Evolutionary conservation across 1,140 invertebrate species (phyloP).

Genomic region (Lerema accius): DNA sequence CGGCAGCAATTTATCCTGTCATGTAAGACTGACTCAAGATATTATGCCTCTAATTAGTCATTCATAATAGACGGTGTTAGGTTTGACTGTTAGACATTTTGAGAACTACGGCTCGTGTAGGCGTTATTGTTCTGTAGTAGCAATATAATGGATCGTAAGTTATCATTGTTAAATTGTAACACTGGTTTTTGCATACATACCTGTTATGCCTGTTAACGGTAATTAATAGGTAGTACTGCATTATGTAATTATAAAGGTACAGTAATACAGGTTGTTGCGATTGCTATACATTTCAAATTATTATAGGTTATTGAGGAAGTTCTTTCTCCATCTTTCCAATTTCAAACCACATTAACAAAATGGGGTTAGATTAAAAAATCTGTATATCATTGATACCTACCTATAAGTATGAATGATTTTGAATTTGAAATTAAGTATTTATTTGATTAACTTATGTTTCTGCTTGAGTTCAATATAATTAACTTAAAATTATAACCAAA

Average conservation of each 20-base stretch:
- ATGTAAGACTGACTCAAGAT: constrained; percentile 29
- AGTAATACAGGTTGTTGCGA: too few relatives aligned
- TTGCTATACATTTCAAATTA: not conserved
- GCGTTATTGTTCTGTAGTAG: constrained; percentile 24
- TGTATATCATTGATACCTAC: too few relatives aligned
- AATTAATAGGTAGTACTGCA: not conserved
- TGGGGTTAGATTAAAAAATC: too few relatives aligned
- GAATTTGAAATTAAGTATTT: too few relatives aligned
- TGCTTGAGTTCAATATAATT: too few relatives aligned
- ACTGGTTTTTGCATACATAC: constrained; percentile 18
- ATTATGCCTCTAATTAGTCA: constrained; percentile 33
- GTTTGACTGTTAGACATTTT: constrained; percentile 24
- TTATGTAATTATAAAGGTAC: too few relatives aligned
- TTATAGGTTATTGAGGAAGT: constrained; percentile 18
- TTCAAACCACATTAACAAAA: too few relatives aligned
- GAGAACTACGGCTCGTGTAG: constrained; percentile 15
- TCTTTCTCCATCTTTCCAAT: too few relatives aligned
- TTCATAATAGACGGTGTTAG: constrained; percentile 26
- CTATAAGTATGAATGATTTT: too few relatives aligned
- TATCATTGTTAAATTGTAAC: constrained; percentile 29
- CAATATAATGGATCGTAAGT: constrained; percentile 17
- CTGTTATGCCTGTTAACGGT: not conserved
- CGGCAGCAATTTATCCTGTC: constrained; percentile 32
- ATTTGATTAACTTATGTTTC: too few relatives aligned
- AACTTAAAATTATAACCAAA: too few relatives aligned